A percentile compares a stretch with the other conserved stretches of the same genome.
Evolutionary conservation across 2,797 vertebrate genomes (phyloP).

Genomic region (Ptychobarbus kaznakovi): DNA sequence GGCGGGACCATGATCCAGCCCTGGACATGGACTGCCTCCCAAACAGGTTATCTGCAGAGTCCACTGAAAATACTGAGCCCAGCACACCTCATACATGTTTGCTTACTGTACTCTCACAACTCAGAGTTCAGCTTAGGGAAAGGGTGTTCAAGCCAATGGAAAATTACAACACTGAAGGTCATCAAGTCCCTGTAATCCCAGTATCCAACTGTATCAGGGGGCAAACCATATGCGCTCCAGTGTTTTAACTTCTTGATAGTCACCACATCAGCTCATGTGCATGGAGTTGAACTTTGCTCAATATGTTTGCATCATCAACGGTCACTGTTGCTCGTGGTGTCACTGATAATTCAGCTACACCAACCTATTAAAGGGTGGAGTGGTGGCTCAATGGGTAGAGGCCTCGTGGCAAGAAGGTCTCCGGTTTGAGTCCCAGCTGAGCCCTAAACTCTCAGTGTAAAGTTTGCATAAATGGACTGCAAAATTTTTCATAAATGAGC

Average conservation of each 20-base stretch:
- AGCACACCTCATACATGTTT: conserved; percentile 11
- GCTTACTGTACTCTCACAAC: background rate
- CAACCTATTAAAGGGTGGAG: background rate
- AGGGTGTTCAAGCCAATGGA: background rate
- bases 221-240: background rate
- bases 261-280: conserved; percentile 8
- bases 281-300: background rate
- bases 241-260: conserved; percentile 2
- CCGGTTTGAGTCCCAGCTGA: background rate
- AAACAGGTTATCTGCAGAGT: background rate
- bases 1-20: background rate
- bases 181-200: background rate
- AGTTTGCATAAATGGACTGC: background rate
- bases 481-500: background rate
- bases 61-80: conserved; percentile 9
- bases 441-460: background rate
- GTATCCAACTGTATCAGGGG: background rate
- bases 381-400: background rate
- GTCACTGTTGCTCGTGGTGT: background rate
- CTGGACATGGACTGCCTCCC: background rate
- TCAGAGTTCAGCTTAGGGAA: background rate
- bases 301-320: background rate
- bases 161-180: background rate
- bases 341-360: background rate
- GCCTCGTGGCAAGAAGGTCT: background rate